phyloP scores from a whole-genome alignment of 2,797 vertebrate species.

The Pseudochromis fuscus region DNA sequence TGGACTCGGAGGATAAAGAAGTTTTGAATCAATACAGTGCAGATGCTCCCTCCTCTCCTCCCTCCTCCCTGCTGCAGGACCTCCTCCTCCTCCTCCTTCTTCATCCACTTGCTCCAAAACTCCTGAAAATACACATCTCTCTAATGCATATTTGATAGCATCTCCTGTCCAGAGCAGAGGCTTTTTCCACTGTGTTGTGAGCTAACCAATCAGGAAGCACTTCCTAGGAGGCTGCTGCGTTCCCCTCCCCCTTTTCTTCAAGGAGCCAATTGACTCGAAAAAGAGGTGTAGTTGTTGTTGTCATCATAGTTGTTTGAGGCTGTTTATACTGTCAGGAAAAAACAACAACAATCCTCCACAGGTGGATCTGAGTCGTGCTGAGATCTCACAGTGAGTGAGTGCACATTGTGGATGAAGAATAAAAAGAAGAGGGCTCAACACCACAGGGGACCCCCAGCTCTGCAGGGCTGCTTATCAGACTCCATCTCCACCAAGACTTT shows the following conservation, averaged over 20 bases:
- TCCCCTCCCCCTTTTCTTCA: not conserved
- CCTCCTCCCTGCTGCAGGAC: not conserved
- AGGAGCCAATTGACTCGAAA: not conserved
- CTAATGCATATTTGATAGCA: conserved; percentile 53
- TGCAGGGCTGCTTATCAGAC: not conserved
- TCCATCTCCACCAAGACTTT: not conserved
- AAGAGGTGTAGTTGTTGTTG: not conserved
- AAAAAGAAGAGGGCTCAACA: not conserved
- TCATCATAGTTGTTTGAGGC: not conserved
- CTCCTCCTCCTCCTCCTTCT: too few relatives aligned
- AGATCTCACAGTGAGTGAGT: conserved; percentile 10
- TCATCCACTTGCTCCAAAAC: conserved; percentile 13
- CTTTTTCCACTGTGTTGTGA: conserved; percentile 24
- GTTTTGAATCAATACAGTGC: conserved; percentile 1
- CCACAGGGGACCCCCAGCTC: not conserved
- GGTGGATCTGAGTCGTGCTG: conserved; percentile 14
- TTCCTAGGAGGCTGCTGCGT: conserved; percentile 18
- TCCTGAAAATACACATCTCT: conserved; percentile 32
- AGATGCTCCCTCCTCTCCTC: not conserved
- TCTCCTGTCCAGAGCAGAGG: conserved; percentile 19
- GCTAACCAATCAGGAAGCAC: conserved; percentile 30
- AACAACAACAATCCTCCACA: conserved; percentile 10
- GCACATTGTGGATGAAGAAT: not conserved
- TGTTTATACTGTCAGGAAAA: not conserved
- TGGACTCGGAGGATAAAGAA: not conserved